Evolutionary conservation across 2,113 vertebrate species (phyloP), one percentile per base, ranked within the genome.

Genomic region (Ictalurus furcatus): DNA sequence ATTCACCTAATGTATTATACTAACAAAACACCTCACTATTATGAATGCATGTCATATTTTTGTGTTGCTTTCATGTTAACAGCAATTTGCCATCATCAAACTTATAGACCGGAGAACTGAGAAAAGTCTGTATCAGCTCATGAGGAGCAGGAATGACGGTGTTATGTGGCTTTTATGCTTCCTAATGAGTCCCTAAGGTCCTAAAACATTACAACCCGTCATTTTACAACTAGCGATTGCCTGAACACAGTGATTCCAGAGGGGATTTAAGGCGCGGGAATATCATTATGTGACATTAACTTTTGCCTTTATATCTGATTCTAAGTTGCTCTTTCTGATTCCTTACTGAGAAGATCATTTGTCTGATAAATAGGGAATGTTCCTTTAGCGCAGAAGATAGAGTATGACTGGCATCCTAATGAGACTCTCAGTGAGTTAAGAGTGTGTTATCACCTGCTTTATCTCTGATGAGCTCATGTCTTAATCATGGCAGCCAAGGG

Each of bases 181-280:
- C 91, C 93, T 95, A 95, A 96, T 95, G 95, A 96, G 96, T 93
- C 95, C 93, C 93, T 90, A 92, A 95, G 94, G 94, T 93, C 90
- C 90, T 78, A 89, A 86, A 93, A 93, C 92, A 94, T 94, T 95
- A 94, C 92, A 91, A 93, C 93, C 93, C 90, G 93, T 92, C 91
- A 92, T 94, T 96, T 95, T 94, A 95, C 93, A 95, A 93, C 91
- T 91, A 80, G 89, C 90, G 93, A 94, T 94, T 92, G 91, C 92
- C 94, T 91, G 92, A 92, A 58, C 67, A 58, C 86, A 61, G 85
- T 37, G 90, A 80, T 79, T 88, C 88, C 83, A 9, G 76, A 16
- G 90, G 86, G 88, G 67, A 89, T 89, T 89, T 88, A 69, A 89
- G 73, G 85, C 73, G 40, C 14, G 44, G 37, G 86, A 89, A 90